phyloP scores from a whole-genome alignment of 2,888 invertebrate species.

The Siphlonurus alternatus region DNA sequence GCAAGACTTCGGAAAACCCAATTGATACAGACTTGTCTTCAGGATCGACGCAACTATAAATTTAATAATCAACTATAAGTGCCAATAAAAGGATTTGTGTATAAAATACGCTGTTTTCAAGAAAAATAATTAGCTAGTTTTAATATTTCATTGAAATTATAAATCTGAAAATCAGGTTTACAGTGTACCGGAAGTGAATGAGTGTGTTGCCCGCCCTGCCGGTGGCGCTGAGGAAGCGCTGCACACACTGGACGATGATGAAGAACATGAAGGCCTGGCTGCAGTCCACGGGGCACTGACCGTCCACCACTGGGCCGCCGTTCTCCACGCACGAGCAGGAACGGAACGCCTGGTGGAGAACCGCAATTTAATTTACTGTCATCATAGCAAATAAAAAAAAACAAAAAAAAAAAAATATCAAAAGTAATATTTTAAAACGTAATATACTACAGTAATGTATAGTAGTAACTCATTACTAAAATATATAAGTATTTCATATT shows the following conservation, averaged over 20 bases:
- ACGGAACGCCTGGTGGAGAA: slow-evolving; percentile 9
- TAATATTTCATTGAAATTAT: no score
- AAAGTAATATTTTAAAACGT: not conserved
- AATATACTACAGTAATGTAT: no score
- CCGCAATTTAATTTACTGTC: no score
- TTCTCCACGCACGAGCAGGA: slow-evolving; percentile 10
- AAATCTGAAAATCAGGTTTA: no score
- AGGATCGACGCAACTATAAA: slow-evolving; percentile 20
- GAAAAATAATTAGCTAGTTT: no score
- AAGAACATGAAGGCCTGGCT: slow-evolving; percentile 16
- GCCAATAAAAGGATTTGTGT: not conserved
- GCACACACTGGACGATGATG: slow-evolving; percentile 16
- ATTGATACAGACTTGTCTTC: slow-evolving; percentile 23
- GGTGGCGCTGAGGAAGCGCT: slow-evolving; percentile 18
- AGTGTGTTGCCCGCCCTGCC: slow-evolving; percentile 14
- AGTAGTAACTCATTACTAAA: no score
- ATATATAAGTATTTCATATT: no score
- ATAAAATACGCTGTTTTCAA: no score
- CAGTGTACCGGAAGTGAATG: no score
- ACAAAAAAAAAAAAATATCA: slow-evolving; percentile 1
- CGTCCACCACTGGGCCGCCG: slow-evolving; percentile 10
- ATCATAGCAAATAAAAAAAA: no score
- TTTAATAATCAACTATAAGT: not conserved
- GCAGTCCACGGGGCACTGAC: slow-evolving; percentile 16
- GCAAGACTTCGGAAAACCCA: slow-evolving; percentile 19